Evolutionary conservation across 1,140 invertebrate genomes (phyloP).

Genomic region (Dryas iulia): DNA sequence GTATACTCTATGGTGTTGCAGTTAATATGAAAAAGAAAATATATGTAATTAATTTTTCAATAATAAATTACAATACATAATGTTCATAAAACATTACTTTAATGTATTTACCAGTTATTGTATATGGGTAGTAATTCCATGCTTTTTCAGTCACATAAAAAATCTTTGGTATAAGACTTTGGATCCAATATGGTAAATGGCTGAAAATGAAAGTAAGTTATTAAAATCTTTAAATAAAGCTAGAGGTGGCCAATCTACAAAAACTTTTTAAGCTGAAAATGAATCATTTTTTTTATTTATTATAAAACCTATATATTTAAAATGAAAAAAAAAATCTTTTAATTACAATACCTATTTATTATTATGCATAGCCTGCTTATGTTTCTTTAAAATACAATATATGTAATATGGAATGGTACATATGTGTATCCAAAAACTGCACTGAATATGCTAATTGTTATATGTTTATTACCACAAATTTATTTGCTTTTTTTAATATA

Average conservation of each 20-base stretch:
- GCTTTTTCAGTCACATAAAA: slow-evolving; percentile 97
- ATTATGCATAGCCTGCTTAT: too few species aligned
- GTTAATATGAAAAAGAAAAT: slow-evolving; percentile 45
- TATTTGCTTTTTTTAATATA: too few species aligned
- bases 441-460: too few species aligned
- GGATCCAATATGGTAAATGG: slow-evolving; percentile 94
- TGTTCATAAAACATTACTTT: background rate
- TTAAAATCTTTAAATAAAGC: background rate
- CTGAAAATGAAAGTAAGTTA: slow-evolving; percentile 80
- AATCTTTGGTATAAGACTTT: slow-evolving; percentile 91
- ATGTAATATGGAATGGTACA: too few species aligned
- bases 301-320: too few species aligned
- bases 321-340: too few species aligned
- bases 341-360: too few species aligned
- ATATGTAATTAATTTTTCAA: slow-evolving; percentile 22
- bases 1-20: slow-evolving; percentile 55
- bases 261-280: too few species aligned
- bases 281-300: too few species aligned
- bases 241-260: background rate
- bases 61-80: background rate
- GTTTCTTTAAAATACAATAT: too few species aligned
- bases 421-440: too few species aligned
- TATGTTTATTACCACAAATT: too few species aligned
- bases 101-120: slow-evolving; percentile 87
- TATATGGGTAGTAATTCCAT: slow-evolving; percentile 97